Conservation (phyloP, 2,888 invertebrate genomes). For the Chrysina gloriosa region DNA sequence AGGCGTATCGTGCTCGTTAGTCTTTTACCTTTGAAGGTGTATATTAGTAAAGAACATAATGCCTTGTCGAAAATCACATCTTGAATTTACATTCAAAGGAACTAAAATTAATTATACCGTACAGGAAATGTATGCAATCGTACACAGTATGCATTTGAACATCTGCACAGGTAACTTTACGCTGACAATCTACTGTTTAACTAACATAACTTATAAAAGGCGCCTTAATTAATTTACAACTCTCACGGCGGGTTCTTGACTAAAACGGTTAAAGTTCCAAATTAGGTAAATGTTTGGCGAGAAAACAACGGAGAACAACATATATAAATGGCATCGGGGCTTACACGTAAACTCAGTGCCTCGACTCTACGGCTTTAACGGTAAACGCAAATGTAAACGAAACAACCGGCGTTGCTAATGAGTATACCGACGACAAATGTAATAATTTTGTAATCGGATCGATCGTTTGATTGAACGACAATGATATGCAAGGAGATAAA, state of each 20-base stretch:
- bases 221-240: slow-evolving; percentile 16
- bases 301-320: slow-evolving; percentile 14
- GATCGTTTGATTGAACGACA: slow-evolving; percentile 28
- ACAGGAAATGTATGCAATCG: not conserved
- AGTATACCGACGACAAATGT: slow-evolving; percentile 21
- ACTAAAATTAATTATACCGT: slow-evolving; percentile 1
- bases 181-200: not conserved
- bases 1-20: no score
- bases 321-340: slow-evolving; percentile 3
- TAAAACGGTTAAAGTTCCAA: slow-evolving; percentile 15
- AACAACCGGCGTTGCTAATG: slow-evolving; percentile 26
- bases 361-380: not conserved
- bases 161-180: not conserved
- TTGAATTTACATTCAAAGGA: not conserved
- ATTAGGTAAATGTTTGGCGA: slow-evolving; percentile 20
- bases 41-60: no score
- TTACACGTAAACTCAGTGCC: not conserved
- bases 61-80: not conserved
- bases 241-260: not conserved
- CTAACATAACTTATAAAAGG: slow-evolving; percentile 2
- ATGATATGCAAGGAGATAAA: not conserved
- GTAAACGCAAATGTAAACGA: slow-evolving; percentile 19
- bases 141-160: slow-evolving; percentile 4
- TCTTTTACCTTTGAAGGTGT: no score
- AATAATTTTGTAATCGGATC: slow-evolving; percentile 34